Evolutionary conservation across 2,888 invertebrate species (phyloP).

Genomic region (Stenodema calcarata): DNA sequence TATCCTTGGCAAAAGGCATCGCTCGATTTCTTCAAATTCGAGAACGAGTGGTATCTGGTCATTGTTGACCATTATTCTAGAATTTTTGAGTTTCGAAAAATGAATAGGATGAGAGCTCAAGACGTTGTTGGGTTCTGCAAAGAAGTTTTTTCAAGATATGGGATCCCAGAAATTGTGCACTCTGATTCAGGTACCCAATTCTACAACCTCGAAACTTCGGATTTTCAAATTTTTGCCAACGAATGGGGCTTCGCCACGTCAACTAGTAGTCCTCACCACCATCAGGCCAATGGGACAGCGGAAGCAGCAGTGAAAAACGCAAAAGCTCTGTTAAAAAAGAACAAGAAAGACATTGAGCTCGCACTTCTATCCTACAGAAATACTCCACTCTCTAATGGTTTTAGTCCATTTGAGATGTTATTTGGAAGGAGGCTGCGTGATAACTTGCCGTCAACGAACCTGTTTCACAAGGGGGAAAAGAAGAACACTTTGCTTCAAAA

Average conservation of each 20-base stretch:
- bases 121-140: slow-evolving; percentile 10
- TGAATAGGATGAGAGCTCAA: slow-evolving; percentile 11
- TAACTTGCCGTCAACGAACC: not conserved
- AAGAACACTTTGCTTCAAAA: not conserved
- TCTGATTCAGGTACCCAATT: slow-evolving; percentile 16
- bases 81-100: slow-evolving; percentile 14
- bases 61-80: slow-evolving; percentile 34
- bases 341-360: not conserved
- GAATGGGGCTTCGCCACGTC: not conserved
- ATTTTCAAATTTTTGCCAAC: slow-evolving; percentile 5
- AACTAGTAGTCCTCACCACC: slow-evolving; percentile 12
- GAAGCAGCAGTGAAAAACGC: slow-evolving; percentile 30
- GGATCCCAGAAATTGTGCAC: not conserved
- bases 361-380: slow-evolving; percentile 5
- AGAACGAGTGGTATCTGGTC: slow-evolving; percentile 20
- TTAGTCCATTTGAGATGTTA: slow-evolving; percentile 3
- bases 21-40: slow-evolving; percentile 11
- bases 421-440: slow-evolving; percentile 7
- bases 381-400: slow-evolving; percentile 8
- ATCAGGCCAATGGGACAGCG: slow-evolving; percentile 28
- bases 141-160: not conserved
- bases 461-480: not conserved
- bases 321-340: slow-evolving; percentile 22
- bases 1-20: slow-evolving; percentile 40
- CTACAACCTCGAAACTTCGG: not conserved